A percentile compares a stretch with the other conserved stretches of the same genome.
phyloP scores from a whole-genome alignment of 2,113 vertebrate genomes.

The Pycnonotus jocosus region DNA sequence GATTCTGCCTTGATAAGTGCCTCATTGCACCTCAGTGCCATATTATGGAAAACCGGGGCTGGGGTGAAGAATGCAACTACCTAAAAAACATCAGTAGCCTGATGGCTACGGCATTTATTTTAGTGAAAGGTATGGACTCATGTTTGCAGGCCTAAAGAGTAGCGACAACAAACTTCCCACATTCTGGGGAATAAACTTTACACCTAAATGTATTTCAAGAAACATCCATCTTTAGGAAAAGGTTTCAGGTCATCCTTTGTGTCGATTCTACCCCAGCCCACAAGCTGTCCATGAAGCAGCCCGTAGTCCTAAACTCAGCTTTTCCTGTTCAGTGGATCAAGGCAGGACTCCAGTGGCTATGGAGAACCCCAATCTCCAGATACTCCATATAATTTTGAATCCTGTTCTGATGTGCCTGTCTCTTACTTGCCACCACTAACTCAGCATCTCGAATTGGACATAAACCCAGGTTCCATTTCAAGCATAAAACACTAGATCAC shows the following conservation, averaged over 20 bases:
- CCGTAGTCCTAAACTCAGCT: background rate
- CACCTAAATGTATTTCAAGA: background rate
- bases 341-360: background rate
- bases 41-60: background rate
- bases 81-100: background rate
- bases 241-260: background rate
- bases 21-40: background rate
- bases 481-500: background rate
- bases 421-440: background rate
- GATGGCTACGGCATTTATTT: background rate
- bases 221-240: background rate
- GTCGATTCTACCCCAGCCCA: background rate
- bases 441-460: background rate
- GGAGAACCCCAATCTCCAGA: background rate
- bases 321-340: background rate
- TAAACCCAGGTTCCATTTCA: background rate
- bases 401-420: background rate
- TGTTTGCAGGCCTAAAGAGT: background rate
- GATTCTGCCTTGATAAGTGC: background rate
- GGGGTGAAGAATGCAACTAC: background rate
- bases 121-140: background rate
- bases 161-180: background rate
- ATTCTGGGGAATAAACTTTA: background rate
- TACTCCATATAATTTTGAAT: background rate
- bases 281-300: background rate